These are phyloP conservation scores for Lepidurus apus DNA, from an alignment of 1,140 invertebrate genomes.

Conservation along the genomic window DNA sequence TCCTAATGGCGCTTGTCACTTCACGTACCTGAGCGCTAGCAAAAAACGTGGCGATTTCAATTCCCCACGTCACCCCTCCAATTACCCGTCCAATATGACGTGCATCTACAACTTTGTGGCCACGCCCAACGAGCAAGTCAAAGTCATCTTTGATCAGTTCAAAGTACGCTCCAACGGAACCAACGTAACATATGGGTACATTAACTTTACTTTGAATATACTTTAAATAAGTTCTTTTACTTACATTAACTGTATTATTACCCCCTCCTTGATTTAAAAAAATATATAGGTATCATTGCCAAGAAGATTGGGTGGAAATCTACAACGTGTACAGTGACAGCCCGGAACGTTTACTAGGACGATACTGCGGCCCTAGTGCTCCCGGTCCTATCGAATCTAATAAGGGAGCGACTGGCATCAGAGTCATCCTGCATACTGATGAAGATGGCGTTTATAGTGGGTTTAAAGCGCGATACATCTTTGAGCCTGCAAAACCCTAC, in stretches of 20 bases:
- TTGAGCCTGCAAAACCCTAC: constrained; percentile 76
- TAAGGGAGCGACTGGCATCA: constrained; percentile 71
- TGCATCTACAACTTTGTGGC: constrained; percentile 86
- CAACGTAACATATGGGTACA: constrained; percentile 54
- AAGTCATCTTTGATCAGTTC: constrained; percentile 87
- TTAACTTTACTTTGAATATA: constrained; percentile 26
- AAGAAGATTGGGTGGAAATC: constrained; percentile 88
- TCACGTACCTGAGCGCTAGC: constrained; percentile 80
- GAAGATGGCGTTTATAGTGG: constrained; percentile 75
- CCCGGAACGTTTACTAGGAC: constrained; percentile 71
- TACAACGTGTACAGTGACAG: constrained; percentile 77
- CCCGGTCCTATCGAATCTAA: constrained; percentile 87
- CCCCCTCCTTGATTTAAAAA: neutral
- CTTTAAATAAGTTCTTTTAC: neutral
- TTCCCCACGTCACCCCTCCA: constrained; percentile 89
- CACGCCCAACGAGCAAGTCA: constrained; percentile 81
- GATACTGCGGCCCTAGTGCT: constrained; percentile 74
- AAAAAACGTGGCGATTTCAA: constrained; percentile 86
- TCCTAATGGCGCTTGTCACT: constrained; percentile 79
- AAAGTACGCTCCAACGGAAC: constrained; percentile 62
- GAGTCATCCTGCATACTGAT: constrained; percentile 76
- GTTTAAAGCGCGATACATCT: constrained; percentile 83
- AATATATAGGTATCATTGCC: constrained; percentile 52
- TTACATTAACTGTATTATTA: constrained; percentile 22
- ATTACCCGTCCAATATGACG: constrained; percentile 87